Base-by-base conservation (phyloP, 2,797 vertebrate genomes). In the Rhinella marina region DNA sequence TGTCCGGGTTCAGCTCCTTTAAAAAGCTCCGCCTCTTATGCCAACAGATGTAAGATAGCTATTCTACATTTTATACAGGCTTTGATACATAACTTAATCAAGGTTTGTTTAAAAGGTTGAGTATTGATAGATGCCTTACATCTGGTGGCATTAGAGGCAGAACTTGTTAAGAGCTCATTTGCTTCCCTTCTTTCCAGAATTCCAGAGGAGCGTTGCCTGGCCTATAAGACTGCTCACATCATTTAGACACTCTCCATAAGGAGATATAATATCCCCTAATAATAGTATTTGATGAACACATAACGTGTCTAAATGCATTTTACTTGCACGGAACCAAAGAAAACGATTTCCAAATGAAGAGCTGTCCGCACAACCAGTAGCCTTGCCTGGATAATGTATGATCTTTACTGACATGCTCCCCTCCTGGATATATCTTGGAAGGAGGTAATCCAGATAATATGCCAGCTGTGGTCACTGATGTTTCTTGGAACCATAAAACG, bases 401-500 rank as follows among this genome's bases (percentile, higher is more conserved):
- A 21, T 66, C 68, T 52, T 62, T 82, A 56, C 32, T 82, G 86
- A 64, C 80, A 21, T 23, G 56, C 78, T 62, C 14, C n/a, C 70
- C 70, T 62, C n/a, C 68, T 66, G 85, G 54, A 66, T 81, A 76
- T 56, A 77, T 64, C 23, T 41, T 66, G 27, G 57, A 82, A 77
- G 27, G 56, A 23, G 32, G 9, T 23, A 87, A 52, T 57, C 29
- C 78, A 82, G 57, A 87, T 73, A 77, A 54, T 61, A 83, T 25
- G 21, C 86, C 70, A 81, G 54, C 32, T 64, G 57, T 8, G 48
- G 80, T 87, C 59, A 87, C 7, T 87, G 80, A 87, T 10, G 23
- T 83, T 87, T 82, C 86, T 59, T 8, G 81, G 85, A 87, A 77
- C 11, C 41, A 59, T 66, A 29, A 75, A 87, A 54, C 9, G n/a